Evolutionary conservation across 92 coral and sea anemone species (phyloP).

Genomic region (Palythoa caribaeorum): DNA sequence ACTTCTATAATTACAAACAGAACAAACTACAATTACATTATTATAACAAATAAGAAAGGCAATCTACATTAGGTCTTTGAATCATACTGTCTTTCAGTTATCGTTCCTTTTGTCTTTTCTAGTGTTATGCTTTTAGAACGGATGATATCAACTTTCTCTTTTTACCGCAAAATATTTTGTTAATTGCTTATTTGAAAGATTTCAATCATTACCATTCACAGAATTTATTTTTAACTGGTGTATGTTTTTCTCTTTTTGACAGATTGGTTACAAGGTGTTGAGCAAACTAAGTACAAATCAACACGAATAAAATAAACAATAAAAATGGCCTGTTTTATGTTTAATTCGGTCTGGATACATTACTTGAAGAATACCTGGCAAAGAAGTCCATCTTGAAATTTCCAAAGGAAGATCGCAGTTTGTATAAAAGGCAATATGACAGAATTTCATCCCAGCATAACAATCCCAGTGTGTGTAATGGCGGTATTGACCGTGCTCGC

Average conservation of each 20-base stretch:
- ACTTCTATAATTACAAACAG: neutral
- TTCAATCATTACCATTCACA: neutral
- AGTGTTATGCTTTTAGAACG: too few species aligned
- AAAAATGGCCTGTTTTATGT: neutral
- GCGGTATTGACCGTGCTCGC: constrained; percentile 64
- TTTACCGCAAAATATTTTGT: neutral
- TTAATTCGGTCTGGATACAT: neutral
- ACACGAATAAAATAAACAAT: neutral
- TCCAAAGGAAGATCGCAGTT: neutral
- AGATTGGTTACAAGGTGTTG: neutral
- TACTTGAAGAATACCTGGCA: neutral
- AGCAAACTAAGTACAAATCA: neutral
- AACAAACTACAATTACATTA: neutral
- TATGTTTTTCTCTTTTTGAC: neutral
- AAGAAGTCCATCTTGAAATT: neutral
- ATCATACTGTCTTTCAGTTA: neutral
- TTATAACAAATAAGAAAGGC: neutral
- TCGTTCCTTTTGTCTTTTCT: neutral
- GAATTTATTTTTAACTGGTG: neutral
- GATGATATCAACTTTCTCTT: neutral
- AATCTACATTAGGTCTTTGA: neutral
- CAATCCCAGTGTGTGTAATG: constrained; percentile 65
- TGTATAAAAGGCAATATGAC: constrained; percentile 1
- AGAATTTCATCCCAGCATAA: constrained; percentile 28
- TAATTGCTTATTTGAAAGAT: neutral